Percentiles rank a stretch among this genome's conserved stretches.
Evolutionary conservation across 2,888 invertebrate genomes (phyloP).

Genomic region (Emmelina monodactyla): DNA sequence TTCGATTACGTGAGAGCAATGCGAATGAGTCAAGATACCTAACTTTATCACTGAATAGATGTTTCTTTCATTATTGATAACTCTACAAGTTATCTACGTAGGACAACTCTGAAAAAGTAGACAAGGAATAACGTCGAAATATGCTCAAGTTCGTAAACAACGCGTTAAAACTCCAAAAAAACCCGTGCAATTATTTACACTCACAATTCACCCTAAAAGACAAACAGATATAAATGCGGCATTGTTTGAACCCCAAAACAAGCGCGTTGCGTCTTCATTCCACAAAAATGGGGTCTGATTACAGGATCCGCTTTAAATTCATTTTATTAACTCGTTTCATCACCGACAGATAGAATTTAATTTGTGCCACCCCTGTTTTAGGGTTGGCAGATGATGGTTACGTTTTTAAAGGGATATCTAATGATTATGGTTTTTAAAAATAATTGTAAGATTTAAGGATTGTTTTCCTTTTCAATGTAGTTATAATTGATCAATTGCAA

Average conservation of each 20-base stretch:
- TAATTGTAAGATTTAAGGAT: too few relatives aligned
- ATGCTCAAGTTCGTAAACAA: not conserved
- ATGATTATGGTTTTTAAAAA: too few relatives aligned
- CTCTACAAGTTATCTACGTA: too few relatives aligned
- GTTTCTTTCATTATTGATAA: too few relatives aligned
- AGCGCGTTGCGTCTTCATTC: slow-evolving; percentile 24
- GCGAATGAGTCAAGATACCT: too few relatives aligned
- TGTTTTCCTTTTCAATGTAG: too few relatives aligned
- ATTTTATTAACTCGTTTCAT: slow-evolving; percentile 65
- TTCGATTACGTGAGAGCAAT: too few relatives aligned
- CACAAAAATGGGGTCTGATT: slow-evolving; percentile 28
- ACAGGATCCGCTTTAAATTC: slow-evolving; percentile 48
- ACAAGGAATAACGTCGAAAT: too few relatives aligned
- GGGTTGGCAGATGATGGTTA: slow-evolving; percentile 29
- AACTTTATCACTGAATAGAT: too few relatives aligned
- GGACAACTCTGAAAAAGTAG: too few relatives aligned
- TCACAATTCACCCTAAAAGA: slow-evolving; percentile 24
- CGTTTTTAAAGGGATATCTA: too few relatives aligned
- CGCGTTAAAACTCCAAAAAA: not conserved
- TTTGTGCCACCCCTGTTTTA: slow-evolving; percentile 43
- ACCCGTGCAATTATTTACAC: not conserved
- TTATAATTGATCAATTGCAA: too few relatives aligned
- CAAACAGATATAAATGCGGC: slow-evolving; percentile 47
- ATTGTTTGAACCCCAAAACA: slow-evolving; percentile 48
- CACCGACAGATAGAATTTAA: slow-evolving; percentile 60